Base-by-base conservation (phyloP, 2,113 vertebrate genomes). In the Oreochromis niloticus region DNA sequence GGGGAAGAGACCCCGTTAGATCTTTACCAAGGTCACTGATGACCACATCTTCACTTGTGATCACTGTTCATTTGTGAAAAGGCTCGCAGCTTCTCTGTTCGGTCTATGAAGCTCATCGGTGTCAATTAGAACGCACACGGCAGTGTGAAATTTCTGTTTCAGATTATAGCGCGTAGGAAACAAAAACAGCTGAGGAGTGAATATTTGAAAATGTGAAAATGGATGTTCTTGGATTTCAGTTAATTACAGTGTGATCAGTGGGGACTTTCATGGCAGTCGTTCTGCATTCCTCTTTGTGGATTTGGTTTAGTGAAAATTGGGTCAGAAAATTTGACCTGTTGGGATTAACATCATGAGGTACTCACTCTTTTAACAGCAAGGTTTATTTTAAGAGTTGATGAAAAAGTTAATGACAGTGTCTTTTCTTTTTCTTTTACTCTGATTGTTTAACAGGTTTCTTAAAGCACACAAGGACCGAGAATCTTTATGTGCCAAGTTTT, bases 21-120 rank as follows among this genome's bases (percentile, higher is more conserved):
- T 89, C 86, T 88, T 92, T 79, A 89, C 91, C 91, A 91, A 94
- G 94, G 94, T 93, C 94, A 89, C 83, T 10, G 84, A 30, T 84
- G 87, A 88, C 85, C 87, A 85, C 68, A 55, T 90, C 85, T 85
- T 89, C 91, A 57, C 81, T 66, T 24, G 41, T 0, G 80, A 95
- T 93, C 86, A 46, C 48, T 59, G 52, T 52, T 17, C 75, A 86
- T 52, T 86, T 2, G n/a, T 48, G 85, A 24, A 68, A 81, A 81
- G 30, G 73, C 82, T 90, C 48, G 41, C 71, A 36, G 81, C 32
- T 85, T 73, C 30, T 82, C 46, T 17, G 36, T 52, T 6, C 36
- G 27, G 54, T 27, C 24, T 11, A 4, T 13, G n/a, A 78, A 27
- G 19, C 11, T 10, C 22, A 7, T 80, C 16, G 1, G 19, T 11